These are phyloP conservation scores for Callinectes sapidus DNA, from an alignment of 2,888 invertebrate species.

Conservation along the genomic window DNA sequence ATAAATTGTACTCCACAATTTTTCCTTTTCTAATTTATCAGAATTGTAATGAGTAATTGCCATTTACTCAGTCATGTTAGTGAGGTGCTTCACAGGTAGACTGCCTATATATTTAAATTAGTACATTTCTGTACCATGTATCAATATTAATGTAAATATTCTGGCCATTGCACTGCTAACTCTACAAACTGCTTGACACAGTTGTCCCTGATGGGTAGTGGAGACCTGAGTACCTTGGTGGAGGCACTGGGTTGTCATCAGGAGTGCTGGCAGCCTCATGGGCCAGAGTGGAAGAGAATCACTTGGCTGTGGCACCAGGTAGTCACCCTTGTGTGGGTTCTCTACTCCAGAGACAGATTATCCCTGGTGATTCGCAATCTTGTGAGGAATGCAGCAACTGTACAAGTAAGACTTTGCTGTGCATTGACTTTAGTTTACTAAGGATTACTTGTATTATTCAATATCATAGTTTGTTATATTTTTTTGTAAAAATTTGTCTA, in stretches of 20 bases:
- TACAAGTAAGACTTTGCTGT: not conserved
- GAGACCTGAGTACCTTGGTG: not conserved
- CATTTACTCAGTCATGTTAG: not conserved
- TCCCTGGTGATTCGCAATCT: not conserved
- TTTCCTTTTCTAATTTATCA: not conserved
- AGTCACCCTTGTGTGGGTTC: constrained; percentile 45
- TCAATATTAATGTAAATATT: not conserved
- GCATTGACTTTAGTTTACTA: not conserved
- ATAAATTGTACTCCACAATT: not conserved
- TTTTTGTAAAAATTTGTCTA: not conserved
- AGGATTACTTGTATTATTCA: not conserved
- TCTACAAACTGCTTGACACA: not conserved
- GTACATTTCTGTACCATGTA: not conserved
- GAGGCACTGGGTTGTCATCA: constrained; percentile 19
- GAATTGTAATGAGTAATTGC: not conserved
- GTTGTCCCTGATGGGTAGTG: constrained; percentile 6
- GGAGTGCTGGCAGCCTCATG: constrained; percentile 1
- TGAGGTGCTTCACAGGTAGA: not conserved
- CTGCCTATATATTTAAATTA: not conserved
- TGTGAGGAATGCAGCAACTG: constrained; percentile 1
- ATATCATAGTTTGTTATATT: not conserved
- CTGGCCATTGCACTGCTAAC: not conserved
- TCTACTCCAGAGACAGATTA: constrained; percentile 52
- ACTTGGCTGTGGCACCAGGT: constrained; percentile 46
- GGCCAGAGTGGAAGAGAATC: constrained; percentile 46